Conservation (phyloP, 2,113 vertebrate species). For the Oenanthe melanoleuca region DNA sequence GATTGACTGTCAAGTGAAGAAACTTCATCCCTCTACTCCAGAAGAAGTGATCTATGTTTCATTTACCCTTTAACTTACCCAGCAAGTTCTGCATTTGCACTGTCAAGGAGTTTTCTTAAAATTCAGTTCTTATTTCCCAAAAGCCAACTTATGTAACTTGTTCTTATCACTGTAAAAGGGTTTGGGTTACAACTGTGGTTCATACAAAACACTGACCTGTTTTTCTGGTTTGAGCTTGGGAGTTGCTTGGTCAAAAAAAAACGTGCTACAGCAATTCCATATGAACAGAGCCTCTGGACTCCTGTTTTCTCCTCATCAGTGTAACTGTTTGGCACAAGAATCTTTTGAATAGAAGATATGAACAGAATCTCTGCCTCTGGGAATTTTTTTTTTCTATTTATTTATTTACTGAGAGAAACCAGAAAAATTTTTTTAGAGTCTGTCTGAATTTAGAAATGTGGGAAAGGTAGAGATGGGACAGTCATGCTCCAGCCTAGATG, state of each 20-base stretch:
- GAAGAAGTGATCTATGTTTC: not conserved
- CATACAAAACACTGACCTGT: not conserved
- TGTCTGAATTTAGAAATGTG: not conserved
- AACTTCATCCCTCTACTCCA: not conserved
- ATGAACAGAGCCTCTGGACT: not conserved
- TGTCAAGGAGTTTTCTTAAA: not conserved
- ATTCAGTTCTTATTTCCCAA: not conserved
- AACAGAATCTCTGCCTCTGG: not conserved
- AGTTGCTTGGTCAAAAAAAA: not conserved
- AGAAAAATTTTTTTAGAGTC: not conserved
- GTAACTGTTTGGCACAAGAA: not conserved
- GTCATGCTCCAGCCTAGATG: not conserved
- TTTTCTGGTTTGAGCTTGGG: not conserved
- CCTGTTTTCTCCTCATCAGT: not conserved
- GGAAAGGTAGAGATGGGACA: not conserved
- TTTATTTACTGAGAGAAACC: not conserved
- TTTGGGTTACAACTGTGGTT: not conserved
- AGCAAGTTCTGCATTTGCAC: not conserved
- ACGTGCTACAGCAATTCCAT: not conserved
- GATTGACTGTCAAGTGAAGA: not conserved
- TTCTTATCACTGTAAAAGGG: not conserved
- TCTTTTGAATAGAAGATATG: slow-evolving; percentile 10
- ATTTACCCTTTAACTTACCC: not conserved
- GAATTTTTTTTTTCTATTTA: not conserved
- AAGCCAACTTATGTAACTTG: not conserved